A percentile compares a stretch with the other conserved stretches of the same genome.
Evolutionary conservation across 2,113 vertebrate genomes (phyloP).

Genomic region (Takifugu flavidus): DNA sequence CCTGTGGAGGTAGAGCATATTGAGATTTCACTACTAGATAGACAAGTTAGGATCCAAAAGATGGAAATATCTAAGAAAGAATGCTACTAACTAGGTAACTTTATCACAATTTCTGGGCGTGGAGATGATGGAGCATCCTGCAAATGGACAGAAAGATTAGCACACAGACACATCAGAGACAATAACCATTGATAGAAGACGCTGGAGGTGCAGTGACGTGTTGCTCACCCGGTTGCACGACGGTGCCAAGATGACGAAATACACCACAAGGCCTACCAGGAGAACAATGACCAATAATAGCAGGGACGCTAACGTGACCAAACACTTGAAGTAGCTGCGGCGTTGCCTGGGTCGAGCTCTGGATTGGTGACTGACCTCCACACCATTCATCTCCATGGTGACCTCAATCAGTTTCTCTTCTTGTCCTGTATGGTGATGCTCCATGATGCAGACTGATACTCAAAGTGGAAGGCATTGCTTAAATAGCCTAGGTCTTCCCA

Average conservation of each 20-base stretch:
- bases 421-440: conserved; percentile 22
- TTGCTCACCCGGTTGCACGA: conserved; percentile 44
- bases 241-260: not conserved
- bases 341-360: not conserved
- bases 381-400: not conserved
- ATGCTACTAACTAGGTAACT: conserved; percentile 22
- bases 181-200: not conserved
- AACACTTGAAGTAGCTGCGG: not conserved
- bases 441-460: conserved; percentile 31
- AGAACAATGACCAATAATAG: conserved; percentile 14
- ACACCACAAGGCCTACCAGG: conserved; percentile 1
- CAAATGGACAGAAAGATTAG: not conserved
- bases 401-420: conserved; percentile 25
- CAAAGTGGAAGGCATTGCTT: not conserved
- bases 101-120: not conserved
- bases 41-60: not conserved
- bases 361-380: not conserved
- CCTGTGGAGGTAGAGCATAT: conserved; percentile 13
- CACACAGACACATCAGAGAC: not conserved
- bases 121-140: not conserved
- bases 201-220: not conserved
- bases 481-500: conserved; percentile 45
- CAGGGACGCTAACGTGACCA: not conserved
- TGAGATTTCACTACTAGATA: not conserved
- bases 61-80: not conserved